Evolutionary conservation across 2,888 invertebrate species (phyloP), one percentile per base, ranked within the genome.

Genomic region (Keiferia lycopersicella): DNA sequence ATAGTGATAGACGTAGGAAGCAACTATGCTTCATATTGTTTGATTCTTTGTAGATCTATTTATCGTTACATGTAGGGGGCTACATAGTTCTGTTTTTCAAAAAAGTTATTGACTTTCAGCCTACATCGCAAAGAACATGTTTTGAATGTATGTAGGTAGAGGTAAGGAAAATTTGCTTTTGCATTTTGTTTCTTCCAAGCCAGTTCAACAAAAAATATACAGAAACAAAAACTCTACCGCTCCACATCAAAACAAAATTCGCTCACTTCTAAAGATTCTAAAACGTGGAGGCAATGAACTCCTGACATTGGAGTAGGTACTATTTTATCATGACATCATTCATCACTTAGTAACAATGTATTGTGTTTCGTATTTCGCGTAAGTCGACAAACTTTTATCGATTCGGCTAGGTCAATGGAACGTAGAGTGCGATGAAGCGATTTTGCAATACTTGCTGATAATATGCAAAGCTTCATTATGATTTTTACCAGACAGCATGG

Each of bases 321-420:
- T 41, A 1, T 50, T 50, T 16, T 50, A 50, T 20, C 51, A 51
- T 18, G 11, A 51, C 18, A 51, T 22, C 22, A 18, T 20, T 22
- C 12, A 10, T 22, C 51, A 22, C 10, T 12, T 20, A 10, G 51
- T 22, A 22, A 51, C 20, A 22, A 51, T n/a, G 20, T 12, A 51
- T 18, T 51, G 10, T 11, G 12, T 50, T n/a, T 20, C 22, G 51
- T 22, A 22, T 22, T 22, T 22, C n/a, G 45, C 45, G 45, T 7
- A 45, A 45, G 45, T 45, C 45, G 45, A n/a, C 45, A 45, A 45
- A 45, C 45, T 45, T 45, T 45, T 45, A 45, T 45, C 45, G 16
- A 45, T 45, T 51, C 18, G 18, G 11, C 22, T 18, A 51, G 51
- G 51, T 51, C 51, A 51, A 22, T 51, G 51, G 6, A 45, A 16